Conservation (phyloP, 2,888 invertebrate genomes). For the Gandaritis pyraliata region DNA sequence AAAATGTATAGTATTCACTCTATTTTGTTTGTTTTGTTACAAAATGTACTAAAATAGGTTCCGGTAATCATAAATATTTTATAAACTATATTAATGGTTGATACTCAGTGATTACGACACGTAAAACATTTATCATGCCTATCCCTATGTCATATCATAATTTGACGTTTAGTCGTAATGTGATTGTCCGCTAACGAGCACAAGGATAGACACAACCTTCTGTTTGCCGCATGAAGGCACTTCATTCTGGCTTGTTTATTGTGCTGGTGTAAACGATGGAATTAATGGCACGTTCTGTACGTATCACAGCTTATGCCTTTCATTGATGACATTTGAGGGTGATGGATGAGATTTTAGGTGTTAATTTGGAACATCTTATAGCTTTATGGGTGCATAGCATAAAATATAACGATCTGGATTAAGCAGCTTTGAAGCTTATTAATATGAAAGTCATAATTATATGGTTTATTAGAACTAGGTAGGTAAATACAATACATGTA, state of each 20-base stretch:
- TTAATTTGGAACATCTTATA: neutral
- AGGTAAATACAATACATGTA: too few species aligned
- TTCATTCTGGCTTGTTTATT: conserved; percentile 52
- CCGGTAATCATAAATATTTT: conserved; percentile 6
- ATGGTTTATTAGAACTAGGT: too few species aligned
- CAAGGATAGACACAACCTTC: conserved; percentile 67
- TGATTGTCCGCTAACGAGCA: conserved; percentile 70
- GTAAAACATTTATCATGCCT: conserved; percentile 33
- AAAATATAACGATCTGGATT: neutral
- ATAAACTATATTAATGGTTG: conserved; percentile 2
- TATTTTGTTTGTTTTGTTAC: too few species aligned
- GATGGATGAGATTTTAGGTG: neutral
- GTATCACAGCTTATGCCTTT: conserved; percentile 26
- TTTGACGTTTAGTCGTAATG: conserved; percentile 63
- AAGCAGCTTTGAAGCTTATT: too few species aligned
- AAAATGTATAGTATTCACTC: too few species aligned
- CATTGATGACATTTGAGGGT: conserved; percentile 10
- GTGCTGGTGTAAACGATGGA: conserved; percentile 27
- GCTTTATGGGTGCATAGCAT: neutral
- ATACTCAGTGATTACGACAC: conserved; percentile 12
- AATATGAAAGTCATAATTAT: too few species aligned
- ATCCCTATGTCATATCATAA: conserved; percentile 59
- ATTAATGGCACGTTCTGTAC: conserved; percentile 31
- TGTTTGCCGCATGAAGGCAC: conserved; percentile 56
- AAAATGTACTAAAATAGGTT: neutral